Percentiles rank a stretch among this genome's conserved stretches.
phyloP scores from a whole-genome alignment of 2,888 invertebrate genomes.

The Timema podura region DNA sequence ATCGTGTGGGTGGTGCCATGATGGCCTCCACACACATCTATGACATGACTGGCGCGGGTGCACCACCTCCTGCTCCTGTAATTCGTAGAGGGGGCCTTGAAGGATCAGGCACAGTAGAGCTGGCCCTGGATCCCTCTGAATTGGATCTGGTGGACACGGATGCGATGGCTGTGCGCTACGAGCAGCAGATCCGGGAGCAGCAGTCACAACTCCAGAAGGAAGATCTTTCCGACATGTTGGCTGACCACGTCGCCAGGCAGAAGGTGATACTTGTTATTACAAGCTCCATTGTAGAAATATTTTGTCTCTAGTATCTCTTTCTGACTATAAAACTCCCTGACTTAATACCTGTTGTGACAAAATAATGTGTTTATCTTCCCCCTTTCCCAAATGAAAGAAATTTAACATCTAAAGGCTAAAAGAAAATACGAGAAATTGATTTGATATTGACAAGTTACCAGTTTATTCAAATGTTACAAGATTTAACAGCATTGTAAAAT shows the following conservation, averaged over 20 bases:
- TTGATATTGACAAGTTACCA: too few relatives aligned
- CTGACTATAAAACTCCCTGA: too few relatives aligned
- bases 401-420: too few relatives aligned
- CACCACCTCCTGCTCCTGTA: constrained; percentile 43
- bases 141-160: constrained; percentile 89
- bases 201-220: constrained; percentile 85
- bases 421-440: too few relatives aligned
- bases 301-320: too few relatives aligned
- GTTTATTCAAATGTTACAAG: too few relatives aligned
- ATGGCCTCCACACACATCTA: constrained; percentile 99
- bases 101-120: constrained; percentile 74
- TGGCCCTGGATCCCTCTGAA: constrained; percentile 96
- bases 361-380: too few relatives aligned
- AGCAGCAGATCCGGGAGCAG: constrained; percentile 91
- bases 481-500: too few relatives aligned
- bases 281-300: too few relatives aligned
- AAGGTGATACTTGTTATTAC: constrained; percentile 59
- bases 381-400: too few relatives aligned
- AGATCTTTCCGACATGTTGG: constrained; percentile 97
- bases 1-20: constrained; percentile 86
- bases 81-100: constrained; percentile 43
- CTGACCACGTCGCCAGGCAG: constrained; percentile 95
- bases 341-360: too few relatives aligned
- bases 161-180: constrained; percentile 93
- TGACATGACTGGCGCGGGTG: constrained; percentile 65